Evolutionary conservation across 2,888 invertebrate species (phyloP).

Genomic region (Ganaspis brasiliensis): DNA sequence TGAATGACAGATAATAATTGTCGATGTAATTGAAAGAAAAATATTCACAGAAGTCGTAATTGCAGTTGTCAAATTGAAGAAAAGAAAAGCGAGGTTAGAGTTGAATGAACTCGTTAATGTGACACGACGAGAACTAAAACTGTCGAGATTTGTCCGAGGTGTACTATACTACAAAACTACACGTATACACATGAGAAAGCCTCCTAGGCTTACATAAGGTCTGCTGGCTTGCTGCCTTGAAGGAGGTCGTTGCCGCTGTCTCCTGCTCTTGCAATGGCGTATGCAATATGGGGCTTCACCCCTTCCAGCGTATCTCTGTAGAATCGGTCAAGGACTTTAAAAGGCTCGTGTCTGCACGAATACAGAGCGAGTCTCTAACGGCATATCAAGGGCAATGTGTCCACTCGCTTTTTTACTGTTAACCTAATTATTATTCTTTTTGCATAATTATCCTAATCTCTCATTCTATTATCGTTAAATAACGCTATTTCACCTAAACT

Average conservation of each 20-base stretch:
- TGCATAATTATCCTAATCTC: neutral
- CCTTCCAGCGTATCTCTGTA: conserved; percentile 24
- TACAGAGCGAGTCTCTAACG: conserved; percentile 39
- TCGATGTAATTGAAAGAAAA: neutral
- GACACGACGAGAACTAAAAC: conserved; percentile 51
- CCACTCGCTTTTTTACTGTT: conserved; percentile 35
- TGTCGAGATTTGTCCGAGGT: conserved; percentile 50
- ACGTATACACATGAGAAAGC: conserved; percentile 54
- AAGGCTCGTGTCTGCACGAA: conserved; percentile 40
- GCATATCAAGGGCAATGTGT: conserved; percentile 41
- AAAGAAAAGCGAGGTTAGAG: conserved; percentile 48
- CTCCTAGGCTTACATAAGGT: conserved; percentile 71
- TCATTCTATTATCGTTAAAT: neutral
- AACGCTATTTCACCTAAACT: no score
- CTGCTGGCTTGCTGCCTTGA: conserved; percentile 74
- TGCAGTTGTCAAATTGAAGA: neutral
- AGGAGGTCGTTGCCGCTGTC: conserved; percentile 76
- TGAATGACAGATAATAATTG: neutral
- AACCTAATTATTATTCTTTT: conserved; percentile 14
- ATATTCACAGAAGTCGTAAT: neutral
- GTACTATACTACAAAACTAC: conserved; percentile 50
- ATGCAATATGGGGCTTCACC: conserved; percentile 52
- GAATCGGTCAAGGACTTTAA: conserved; percentile 44
- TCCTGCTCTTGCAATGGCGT: conserved; percentile 61
- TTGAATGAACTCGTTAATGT: conserved; percentile 52